These are phyloP conservation scores for Phenacoccus solenopsis DNA, from an alignment of 1,140 invertebrate species.

Conservation along the genomic window DNA sequence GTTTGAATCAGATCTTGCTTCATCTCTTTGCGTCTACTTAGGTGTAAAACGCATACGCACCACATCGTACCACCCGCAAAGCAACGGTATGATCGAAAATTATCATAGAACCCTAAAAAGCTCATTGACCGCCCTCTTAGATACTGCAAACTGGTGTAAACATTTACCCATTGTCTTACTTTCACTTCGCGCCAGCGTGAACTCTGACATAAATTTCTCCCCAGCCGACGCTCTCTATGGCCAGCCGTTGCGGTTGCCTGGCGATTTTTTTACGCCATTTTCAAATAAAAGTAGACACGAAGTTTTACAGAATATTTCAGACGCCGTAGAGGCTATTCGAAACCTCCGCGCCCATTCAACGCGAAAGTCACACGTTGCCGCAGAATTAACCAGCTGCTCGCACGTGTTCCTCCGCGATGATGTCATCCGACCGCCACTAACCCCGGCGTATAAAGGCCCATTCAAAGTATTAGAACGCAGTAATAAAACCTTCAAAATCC, in stretches of 20 bases:
- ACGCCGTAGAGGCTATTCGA: too few relatives aligned
- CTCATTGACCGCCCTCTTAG: neutral
- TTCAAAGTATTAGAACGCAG: too few relatives aligned
- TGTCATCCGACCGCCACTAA: too few relatives aligned
- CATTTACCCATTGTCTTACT: neutral
- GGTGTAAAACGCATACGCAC: neutral
- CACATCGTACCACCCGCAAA: constrained; percentile 28
- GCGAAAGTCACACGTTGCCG: too few relatives aligned
- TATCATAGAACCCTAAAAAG: constrained; percentile 30
- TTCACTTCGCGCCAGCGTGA: neutral
- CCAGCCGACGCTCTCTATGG: constrained; percentile 21
- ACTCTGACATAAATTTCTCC: constrained; percentile 26
- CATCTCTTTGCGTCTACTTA: neutral
- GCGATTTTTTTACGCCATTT: neutral
- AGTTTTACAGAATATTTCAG: too few relatives aligned
- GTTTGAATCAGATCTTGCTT: constrained; percentile 27
- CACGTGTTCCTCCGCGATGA: too few relatives aligned
- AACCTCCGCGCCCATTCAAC: too few relatives aligned
- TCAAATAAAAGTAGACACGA: too few relatives aligned
- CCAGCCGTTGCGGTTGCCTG: neutral
- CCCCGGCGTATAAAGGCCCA: too few relatives aligned
- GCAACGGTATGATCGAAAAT: constrained; percentile 31
- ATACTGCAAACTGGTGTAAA: neutral
- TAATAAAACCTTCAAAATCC: too few relatives aligned
- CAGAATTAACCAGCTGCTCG: too few relatives aligned